phyloP scores from a whole-genome alignment of 2,888 invertebrate genomes.

The Tiliacea citrago region DNA sequence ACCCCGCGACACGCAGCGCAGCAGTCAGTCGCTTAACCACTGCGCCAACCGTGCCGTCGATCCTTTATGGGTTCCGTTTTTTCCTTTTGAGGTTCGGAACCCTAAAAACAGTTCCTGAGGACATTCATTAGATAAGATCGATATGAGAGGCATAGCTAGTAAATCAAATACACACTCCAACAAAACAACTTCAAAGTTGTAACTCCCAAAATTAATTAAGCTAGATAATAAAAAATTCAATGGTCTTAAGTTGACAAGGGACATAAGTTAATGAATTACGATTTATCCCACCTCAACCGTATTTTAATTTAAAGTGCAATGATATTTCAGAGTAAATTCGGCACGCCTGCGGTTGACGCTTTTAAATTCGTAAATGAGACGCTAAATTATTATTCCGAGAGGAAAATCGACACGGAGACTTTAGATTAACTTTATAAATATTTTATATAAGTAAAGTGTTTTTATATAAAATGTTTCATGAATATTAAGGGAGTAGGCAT shows the following conservation, averaged over 20 bases:
- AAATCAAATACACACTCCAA: slow-evolving; percentile 35
- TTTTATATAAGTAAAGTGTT: too few relatives aligned
- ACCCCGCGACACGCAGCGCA: too few relatives aligned
- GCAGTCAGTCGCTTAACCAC: too few relatives aligned
- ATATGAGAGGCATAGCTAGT: background rate
- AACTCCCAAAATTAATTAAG: slow-evolving; percentile 43
- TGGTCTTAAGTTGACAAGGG: slow-evolving; percentile 5
- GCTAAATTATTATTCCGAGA: slow-evolving; percentile 30
- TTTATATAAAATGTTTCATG: too few relatives aligned
- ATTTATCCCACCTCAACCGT: slow-evolving; percentile 26
- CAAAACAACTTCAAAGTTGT: slow-evolving; percentile 22
- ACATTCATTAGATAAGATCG: background rate
- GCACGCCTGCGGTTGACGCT: slow-evolving; percentile 49
- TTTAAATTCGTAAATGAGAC: slow-evolving; percentile 42
- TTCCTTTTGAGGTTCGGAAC: too few relatives aligned
- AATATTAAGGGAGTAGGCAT: background rate
- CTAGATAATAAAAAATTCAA: slow-evolving; percentile 35
- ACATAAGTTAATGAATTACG: slow-evolving; percentile 30
- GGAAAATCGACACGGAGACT: slow-evolving; percentile 17
- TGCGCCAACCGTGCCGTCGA: too few relatives aligned
- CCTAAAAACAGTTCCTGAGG: background rate
- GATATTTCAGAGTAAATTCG: slow-evolving; percentile 33
- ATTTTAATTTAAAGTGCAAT: slow-evolving; percentile 48
- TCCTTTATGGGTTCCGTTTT: too few relatives aligned
- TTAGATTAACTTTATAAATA: background rate